phyloP scores from a whole-genome alignment of 1,140 invertebrate species.

The honey bee (Apis mellifera) region DNA sequence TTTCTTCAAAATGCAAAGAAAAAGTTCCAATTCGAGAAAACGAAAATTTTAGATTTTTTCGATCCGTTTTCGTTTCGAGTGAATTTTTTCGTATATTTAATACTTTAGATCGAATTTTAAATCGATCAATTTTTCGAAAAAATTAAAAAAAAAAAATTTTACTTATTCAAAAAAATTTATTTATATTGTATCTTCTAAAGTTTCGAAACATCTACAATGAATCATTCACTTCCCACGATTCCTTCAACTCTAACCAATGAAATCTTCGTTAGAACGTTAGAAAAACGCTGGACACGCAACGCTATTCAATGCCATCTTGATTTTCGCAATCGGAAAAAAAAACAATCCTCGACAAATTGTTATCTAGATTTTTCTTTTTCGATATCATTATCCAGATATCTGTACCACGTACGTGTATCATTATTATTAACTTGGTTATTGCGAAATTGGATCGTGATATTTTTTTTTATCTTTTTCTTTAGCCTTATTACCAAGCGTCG shows the following conservation, averaged over 20 bases:
- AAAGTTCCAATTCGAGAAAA: too few species aligned
- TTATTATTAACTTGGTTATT: not conserved
- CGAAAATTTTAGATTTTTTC: too few species aligned
- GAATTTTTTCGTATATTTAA: too few species aligned
- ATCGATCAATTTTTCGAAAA: too few species aligned
- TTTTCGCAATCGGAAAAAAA: not conserved
- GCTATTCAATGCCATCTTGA: not conserved
- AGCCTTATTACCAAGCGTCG: not conserved
- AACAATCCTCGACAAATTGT: too few species aligned
- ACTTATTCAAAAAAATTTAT: too few species aligned
- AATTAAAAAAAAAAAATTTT: too few species aligned
- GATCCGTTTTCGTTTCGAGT: too few species aligned
- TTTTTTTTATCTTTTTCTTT: not conserved
- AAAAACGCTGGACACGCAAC: not conserved
- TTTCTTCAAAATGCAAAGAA: too few species aligned
- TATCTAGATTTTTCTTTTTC: not conserved
- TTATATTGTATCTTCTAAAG: not conserved
- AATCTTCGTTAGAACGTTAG: not conserved
- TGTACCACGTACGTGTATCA: not conserved
- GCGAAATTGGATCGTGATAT: not conserved
- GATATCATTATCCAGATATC: not conserved
- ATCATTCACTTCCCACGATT: not conserved
- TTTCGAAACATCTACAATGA: not conserved
- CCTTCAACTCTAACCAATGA: not conserved
- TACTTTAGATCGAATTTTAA: too few species aligned